Evolutionary conservation across 2,113 vertebrate genomes (phyloP).

Genomic region (Telmatochromis brichardi): DNA sequence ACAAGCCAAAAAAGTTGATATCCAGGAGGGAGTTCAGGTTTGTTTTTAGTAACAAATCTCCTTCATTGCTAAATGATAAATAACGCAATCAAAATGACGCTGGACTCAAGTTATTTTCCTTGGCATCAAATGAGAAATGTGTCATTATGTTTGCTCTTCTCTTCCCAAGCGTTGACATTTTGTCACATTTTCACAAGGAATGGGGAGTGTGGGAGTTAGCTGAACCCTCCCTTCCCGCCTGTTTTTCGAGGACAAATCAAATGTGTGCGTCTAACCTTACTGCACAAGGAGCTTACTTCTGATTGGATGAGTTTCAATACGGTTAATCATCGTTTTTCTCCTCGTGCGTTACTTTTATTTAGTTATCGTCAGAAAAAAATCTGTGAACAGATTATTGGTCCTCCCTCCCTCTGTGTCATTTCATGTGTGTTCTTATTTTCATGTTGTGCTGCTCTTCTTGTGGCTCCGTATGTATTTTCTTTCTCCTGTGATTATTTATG

Average conservation of each 20-base stretch:
- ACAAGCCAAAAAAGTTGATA: neutral
- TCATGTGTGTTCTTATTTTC: neutral
- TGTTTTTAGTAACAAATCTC: neutral
- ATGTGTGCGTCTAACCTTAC: neutral
- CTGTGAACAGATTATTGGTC: neutral
- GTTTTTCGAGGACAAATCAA: neutral
- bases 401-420: neutral
- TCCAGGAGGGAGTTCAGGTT: neutral
- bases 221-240: neutral
- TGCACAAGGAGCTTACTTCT: neutral
- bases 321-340: neutral
- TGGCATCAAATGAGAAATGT: neutral
- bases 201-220: neutral
- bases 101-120: neutral
- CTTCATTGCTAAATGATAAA: neutral
- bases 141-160: neutral
- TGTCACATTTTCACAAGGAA: neutral
- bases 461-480: neutral
- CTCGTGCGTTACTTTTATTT: neutral
- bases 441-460: neutral
- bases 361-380: neutral
- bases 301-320: neutral
- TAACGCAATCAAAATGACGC: neutral
- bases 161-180: neutral
- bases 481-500: neutral